These are phyloP conservation scores for Toxostoma redivivum DNA, from an alignment of 2,113 vertebrate genomes.

Conservation along the genomic window DNA sequence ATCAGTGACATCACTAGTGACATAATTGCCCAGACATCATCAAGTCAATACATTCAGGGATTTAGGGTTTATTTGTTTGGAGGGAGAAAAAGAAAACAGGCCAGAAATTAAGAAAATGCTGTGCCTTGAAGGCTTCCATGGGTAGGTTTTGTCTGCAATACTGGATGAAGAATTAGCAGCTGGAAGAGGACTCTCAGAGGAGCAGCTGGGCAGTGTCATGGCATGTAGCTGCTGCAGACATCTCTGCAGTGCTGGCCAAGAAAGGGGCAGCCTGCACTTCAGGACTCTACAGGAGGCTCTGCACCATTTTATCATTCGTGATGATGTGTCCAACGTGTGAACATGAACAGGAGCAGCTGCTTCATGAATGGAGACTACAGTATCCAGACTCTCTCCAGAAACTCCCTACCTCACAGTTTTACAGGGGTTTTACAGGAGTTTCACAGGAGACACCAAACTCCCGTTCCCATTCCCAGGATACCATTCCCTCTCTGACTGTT, in stretches of 20 bases:
- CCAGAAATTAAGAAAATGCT: not conserved
- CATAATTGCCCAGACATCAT: not conserved
- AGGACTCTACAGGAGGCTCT: not conserved
- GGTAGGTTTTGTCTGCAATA: not conserved
- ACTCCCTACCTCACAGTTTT: not conserved
- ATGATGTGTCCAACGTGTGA: not conserved
- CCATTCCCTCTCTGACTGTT: not conserved
- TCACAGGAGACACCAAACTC: not conserved
- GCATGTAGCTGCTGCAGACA: not conserved
- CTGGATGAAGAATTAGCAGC: not conserved
- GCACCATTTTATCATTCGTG: not conserved
- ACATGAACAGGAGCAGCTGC: not conserved
- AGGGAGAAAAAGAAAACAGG: not conserved
- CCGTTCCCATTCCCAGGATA: not conserved
- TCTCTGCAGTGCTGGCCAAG: not conserved
- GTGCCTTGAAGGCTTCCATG: not conserved
- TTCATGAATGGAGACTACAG: not conserved
- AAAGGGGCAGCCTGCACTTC: not conserved
- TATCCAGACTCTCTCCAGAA: not conserved
- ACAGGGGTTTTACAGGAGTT: not conserved
- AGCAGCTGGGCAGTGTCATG: slow-evolving; percentile 19
- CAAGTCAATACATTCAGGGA: not conserved
- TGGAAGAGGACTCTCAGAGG: not conserved
- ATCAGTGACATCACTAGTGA: not conserved
- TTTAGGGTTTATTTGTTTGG: not conserved